These are phyloP conservation scores for Myopa tessellatipennis DNA, from an alignment of 2,888 invertebrate genomes.

Conservation along the genomic window DNA sequence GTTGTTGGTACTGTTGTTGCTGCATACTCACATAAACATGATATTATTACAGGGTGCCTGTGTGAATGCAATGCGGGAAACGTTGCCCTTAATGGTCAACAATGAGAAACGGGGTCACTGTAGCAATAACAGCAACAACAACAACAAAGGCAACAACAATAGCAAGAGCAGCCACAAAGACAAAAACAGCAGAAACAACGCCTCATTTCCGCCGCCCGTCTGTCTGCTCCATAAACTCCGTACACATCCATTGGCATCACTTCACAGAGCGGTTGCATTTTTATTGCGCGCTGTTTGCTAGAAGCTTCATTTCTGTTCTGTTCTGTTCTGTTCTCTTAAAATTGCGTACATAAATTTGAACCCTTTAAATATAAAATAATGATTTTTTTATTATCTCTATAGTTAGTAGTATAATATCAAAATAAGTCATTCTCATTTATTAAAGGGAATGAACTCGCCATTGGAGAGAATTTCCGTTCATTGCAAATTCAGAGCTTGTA, in stretches of 20 bases:
- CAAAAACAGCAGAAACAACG: constrained; percentile 6
- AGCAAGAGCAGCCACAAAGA: background rate
- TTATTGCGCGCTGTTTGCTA: constrained; percentile 3
- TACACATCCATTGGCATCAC: constrained; percentile 9
- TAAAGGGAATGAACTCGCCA: too few relatives aligned
- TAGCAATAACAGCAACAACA: constrained; percentile 5
- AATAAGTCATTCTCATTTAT: too few relatives aligned
- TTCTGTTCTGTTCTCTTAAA: background rate
- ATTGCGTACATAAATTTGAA: constrained; percentile 30
- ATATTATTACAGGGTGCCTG: constrained; percentile 8
- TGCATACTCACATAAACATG: constrained; percentile 7
- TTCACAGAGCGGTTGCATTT: too few relatives aligned
- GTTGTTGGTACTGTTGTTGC: background rate
- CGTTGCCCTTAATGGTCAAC: constrained; percentile 57
- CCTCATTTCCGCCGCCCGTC: background rate
- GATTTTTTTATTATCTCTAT: constrained; percentile 23
- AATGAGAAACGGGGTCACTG: constrained; percentile 49
- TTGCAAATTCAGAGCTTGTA: background rate
- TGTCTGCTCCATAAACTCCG: background rate
- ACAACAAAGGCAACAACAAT: constrained; percentile 8
- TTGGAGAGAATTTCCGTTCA: background rate
- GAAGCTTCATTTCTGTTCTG: constrained; percentile 2
- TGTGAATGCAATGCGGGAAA: constrained; percentile 50
- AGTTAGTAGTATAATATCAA: background rate
- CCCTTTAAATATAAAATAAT: constrained; percentile 22